Percentiles rank a stretch among this genome's conserved stretches.
Evolutionary conservation across 2,113 vertebrate species (phyloP).

Genomic region (Illadopsis cleaveri): DNA sequence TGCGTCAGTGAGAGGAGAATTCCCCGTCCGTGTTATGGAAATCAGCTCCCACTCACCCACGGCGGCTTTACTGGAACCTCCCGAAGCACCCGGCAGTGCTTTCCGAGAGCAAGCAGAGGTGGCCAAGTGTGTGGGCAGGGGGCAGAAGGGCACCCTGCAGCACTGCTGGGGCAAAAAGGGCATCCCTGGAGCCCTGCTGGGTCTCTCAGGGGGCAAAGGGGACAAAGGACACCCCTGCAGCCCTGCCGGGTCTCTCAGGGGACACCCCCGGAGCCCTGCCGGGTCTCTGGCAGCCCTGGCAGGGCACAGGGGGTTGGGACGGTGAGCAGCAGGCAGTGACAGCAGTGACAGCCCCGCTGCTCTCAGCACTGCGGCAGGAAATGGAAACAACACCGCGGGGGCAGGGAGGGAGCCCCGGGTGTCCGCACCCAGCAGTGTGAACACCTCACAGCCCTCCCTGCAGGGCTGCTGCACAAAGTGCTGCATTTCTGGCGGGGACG

Average conservation of each 20-base stretch:
- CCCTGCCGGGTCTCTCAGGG: no score
- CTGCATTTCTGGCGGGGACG: background rate
- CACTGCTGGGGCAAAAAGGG: no score
- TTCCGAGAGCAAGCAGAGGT: background rate
- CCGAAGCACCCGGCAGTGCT: background rate
- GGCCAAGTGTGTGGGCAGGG: background rate
- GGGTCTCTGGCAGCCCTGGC: background rate
- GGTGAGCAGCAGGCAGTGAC: background rate
- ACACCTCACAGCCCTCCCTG: background rate
- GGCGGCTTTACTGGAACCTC: background rate
- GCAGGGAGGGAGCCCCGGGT: background rate
- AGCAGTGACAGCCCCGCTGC: background rate
- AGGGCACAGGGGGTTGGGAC: background rate
- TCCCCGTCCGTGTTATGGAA: background rate
- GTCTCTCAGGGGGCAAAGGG: no score
- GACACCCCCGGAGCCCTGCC: no score
- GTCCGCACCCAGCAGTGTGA: background rate
- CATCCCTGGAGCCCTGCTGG: no score
- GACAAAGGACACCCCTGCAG: no score
- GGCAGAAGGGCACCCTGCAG: background rate
- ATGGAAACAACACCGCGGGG: background rate
- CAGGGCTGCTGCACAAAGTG: background rate
- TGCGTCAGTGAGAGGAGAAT: background rate
- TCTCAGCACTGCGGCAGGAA: background rate
- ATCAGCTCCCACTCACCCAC: constrained; percentile 23